Base-by-base conservation (phyloP, 2,888 invertebrate species). In the Aspidiotus rigidus region DNA sequence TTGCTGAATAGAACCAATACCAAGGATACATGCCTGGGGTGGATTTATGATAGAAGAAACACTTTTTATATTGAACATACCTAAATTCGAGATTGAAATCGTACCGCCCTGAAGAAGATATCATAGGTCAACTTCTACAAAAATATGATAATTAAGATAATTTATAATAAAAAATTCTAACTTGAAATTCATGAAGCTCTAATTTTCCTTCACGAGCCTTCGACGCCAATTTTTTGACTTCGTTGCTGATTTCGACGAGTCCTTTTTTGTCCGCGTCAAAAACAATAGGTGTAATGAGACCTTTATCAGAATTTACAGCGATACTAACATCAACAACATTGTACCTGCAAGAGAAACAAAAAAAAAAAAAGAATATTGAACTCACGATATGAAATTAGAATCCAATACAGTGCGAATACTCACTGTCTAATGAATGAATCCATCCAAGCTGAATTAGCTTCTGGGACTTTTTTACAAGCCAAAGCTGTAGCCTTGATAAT, bases 21-120 rank as follows among this genome's bases (percentile, higher is more conserved):
- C 96, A 73, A 98, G 80, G 76, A 97, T 97, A 76, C 93, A 87
- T 1, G 94, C 88, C 80, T 96, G 96, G 9, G 97, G 97, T 41
- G 97, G 97, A 79, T 96, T 96, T 72, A 98, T 90, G 72, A 98
- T 93, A 28, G 96, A 96, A 75, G 88, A 85, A 80, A 97, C 97
- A 77, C 87, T 85, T 73, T 89, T 88, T 56, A 94, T 85, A 73
- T 89, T 90, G 78, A 87, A 95, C 96, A 96, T 96, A 74, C 96
- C 96, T 73, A 98, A 81, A 80, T 97, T 97, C 13, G 95, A 96
- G 1, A 98, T 85, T 15, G 92, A 91, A 74, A 98, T 88, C 8
- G 95, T 95, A 73, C 97, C 97, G 13, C 97, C 97, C 84, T 83
- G 75, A 42, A 5, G 16, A 15, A 61, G 44, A 63, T 44, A 49